Evolutionary conservation across 2,888 invertebrate species (phyloP), one percentile per base, ranked within the genome.

Genomic region (Melipona bicolor): DNA sequence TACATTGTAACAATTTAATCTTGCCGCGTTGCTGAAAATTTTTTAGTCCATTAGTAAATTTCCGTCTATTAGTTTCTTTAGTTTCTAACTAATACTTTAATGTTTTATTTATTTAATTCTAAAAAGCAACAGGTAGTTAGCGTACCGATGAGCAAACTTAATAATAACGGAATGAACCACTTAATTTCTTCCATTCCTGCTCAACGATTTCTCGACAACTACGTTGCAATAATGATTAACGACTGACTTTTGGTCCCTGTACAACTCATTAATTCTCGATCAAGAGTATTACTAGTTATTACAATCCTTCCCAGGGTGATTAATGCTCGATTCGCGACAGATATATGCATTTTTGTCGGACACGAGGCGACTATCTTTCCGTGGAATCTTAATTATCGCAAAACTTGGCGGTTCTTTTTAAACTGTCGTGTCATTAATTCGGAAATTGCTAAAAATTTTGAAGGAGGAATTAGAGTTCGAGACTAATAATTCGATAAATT

Each of bases 161-260:
- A 81, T 87, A 86, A 81, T 81, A 67, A 73, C 70, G 78, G 80
- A 79, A 54, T 64, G 73, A 68, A 49, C 68, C 65, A 78, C 72
- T 80, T 87, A 86, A 88, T 89, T 82, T 54, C 70, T 65, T 36
- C 65, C 71, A 76, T 78, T 64, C 59, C 56, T 69, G 54, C 64
- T 49, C 67, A 83, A 82, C 83, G 84, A 84, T 75, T 64, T 73
- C 74, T 56, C 77, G 81, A 89, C 86, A 86, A 89, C 89, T 89
- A 89, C 88, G 83, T 89, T 89, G 88, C 88, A 89, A 89, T 86
- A 86, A 88, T 89, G 89, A 89, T 89, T 88, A 89, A 89, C 88
- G 89, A 89, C 71, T 70, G 72, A 69, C 88, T 79, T 78, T 83
- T 76, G 80, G 81, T 85, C 79, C 70, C 61, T 79, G 79, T 82